Base-by-base conservation (phyloP, 2,113 vertebrate genomes). In the Sciurus niger region DNA sequence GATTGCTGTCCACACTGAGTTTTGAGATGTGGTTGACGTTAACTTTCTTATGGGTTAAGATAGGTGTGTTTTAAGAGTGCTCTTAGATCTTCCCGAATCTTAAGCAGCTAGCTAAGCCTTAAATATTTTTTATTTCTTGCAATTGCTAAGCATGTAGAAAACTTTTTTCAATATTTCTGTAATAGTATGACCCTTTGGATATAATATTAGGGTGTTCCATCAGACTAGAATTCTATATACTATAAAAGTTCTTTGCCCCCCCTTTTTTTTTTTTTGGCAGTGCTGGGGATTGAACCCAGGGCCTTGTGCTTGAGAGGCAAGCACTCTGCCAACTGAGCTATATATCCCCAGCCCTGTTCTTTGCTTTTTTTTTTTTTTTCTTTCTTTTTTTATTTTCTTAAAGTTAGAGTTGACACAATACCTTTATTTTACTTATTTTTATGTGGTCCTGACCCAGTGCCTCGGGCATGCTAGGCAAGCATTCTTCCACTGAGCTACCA, bases 111-210 rank as follows among this genome's bases (percentile, higher is more conserved):
- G 32, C 43, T 34, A n/a, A 63, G 37, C 30, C 12, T 94, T 86
- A n/a, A 80, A 40, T 95, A 40, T 32, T 95, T 91, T 72, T 53
- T 93, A 32, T 80, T 95, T 86, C 37, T 80, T 82, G 14, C 48
- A 34, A 2, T 63, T 77, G 63, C 32, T 76, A 70, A 82, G 16
- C 8, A 93, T 90, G 68, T 10, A 37, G 8, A 87, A 93, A 80
- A 90, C 18, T 68, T 53, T 82, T 55, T 30, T 74, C 7, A 72
- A 0, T 84, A n/a, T 82, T 82, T 40, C 25, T 10, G 2, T 84
- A 20, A 34, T 48, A 32, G 9, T 48, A 40, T 76, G 58, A 48
- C 9, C 40, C 20, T 2, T 63, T 92, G 46, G 46, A 8, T 79
- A 13, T 46, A 70, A 18, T 60, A 17, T 30, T 55, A 79, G 65